Conservation (phyloP, 2,888 invertebrate genomes). For the Brachypalpus laphriformis region DNA sequence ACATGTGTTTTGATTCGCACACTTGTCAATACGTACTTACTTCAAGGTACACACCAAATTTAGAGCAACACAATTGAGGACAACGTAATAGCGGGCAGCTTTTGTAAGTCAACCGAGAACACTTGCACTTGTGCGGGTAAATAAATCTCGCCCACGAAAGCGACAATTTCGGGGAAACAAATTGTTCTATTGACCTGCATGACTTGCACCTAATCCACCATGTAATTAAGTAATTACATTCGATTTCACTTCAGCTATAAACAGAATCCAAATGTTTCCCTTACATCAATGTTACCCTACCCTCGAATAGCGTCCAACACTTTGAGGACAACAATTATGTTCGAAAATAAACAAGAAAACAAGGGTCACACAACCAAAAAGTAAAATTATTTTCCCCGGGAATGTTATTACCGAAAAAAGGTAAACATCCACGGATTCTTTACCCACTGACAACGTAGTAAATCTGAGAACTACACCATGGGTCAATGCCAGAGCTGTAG, state of each 20-base stretch:
- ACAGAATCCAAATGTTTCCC: conserved; percentile 11
- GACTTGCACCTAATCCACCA: conserved; percentile 43
- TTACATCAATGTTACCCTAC: conserved; percentile 11
- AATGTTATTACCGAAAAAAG: conserved; percentile 19
- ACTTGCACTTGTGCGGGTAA: conserved; percentile 43
- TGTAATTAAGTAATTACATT: conserved; percentile 60
- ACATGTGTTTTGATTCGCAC: conserved; percentile 39
- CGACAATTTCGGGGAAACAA: neutral
- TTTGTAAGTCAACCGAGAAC: conserved; percentile 17
- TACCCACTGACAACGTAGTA: conserved; percentile 21
- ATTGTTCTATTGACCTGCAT: conserved; percentile 11
- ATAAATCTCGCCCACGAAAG: neutral
- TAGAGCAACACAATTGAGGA: neutral
- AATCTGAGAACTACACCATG: conserved; percentile 2
- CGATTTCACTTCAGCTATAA: conserved; percentile 8
- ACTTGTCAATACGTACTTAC: no score
- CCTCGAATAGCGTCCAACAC: conserved; percentile 6
- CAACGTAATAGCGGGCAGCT: neutral
- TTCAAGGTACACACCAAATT: neutral
- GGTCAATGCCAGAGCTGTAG: neutral
- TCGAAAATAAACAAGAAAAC: conserved; percentile 25
- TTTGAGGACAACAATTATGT: conserved; percentile 47
- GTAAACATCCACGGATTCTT: conserved; percentile 24
- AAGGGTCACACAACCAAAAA: conserved; percentile 39
- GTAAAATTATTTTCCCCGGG: neutral